Evolutionary conservation across 1,140 invertebrate species (phyloP), one percentile per base, ranked within the genome.

Genomic region (Scylla paramamosain): DNA sequence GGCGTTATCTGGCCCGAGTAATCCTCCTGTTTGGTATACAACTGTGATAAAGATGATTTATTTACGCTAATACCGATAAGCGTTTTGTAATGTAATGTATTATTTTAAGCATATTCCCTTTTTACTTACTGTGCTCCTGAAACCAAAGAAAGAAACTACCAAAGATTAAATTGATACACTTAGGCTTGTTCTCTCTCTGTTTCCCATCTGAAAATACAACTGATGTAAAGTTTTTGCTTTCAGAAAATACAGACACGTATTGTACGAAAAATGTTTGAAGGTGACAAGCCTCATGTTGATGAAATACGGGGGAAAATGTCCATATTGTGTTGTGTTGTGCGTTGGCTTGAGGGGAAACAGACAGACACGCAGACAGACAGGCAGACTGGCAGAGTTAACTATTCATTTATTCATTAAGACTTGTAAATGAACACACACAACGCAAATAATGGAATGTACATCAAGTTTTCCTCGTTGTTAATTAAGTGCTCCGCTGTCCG

Each of bases 131-230:
- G 67, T 77, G 67, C 67, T 77, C 4, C 67, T 1, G 25, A n/a
- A n/a, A 59, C 20, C 67, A 77, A 77, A 77, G n/a, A 77, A 77
- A 59, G 52, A 77, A n/a, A 77, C n/a, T 77, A 77, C 67, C n/a
- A 7, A 20, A n/a, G 25, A 77, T 77, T n/a, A 77, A 77, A 77
- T n/a, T 77, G 52, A 77, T 77, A n/a, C n/a, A n/a, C 67, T 25
- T 77, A n/a, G 25, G 25, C 6, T 25, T 7, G 20, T 77, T 77
- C 20, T 12, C 20, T 77, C 67, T 77, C 25, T 77, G n/a, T 7
- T n/a, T n/a, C 67, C 67, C 20, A 3, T 77, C 10, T 59, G 52
- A 59, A 20, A 59, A 59, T 59, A 20, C 16, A 12, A 59, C 52
- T 14, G 20, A 77, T 77, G 20, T n/a, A n/a, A 25, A 59, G 52